Percentiles rank a stretch among this genome's conserved stretches.
These are phyloP conservation scores for Yponomeuta malinellus DNA, from an alignment of 2,888 invertebrate species.

Conservation along the genomic window DNA sequence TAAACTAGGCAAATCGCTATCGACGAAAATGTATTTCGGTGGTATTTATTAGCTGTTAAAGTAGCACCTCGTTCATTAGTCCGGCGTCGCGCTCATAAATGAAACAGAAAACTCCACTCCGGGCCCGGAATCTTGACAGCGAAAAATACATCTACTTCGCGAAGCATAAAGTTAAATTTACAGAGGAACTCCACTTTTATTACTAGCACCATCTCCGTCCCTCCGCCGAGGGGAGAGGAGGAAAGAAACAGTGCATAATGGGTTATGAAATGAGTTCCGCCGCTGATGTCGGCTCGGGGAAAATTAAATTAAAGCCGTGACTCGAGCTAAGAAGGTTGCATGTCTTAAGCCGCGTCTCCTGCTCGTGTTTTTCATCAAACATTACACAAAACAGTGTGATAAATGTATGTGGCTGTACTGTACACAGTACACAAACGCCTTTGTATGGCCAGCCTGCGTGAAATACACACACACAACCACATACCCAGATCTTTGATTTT, in stretches of 20 bases:
- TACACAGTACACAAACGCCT: too few relatives aligned
- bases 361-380: background rate
- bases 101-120: slow-evolving; percentile 59
- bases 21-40: too few relatives aligned
- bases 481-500: too few relatives aligned
- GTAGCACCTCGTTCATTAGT: slow-evolving; percentile 47
- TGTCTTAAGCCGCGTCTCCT: background rate
- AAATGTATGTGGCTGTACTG: background rate
- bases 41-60: background rate
- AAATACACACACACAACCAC: too few relatives aligned
- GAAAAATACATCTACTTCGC: slow-evolving; percentile 42
- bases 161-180: slow-evolving; percentile 51
- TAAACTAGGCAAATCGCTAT: too few relatives aligned
- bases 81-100: slow-evolving; percentile 68
- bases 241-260: slow-evolving; percentile 56
- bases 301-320: slow-evolving; percentile 67
- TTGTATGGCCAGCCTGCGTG: too few relatives aligned
- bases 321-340: background rate
- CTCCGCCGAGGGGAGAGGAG: slow-evolving; percentile 32
- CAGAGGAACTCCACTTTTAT: slow-evolving; percentile 41
- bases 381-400: background rate
- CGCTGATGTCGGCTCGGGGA: slow-evolving; percentile 60
- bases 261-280: slow-evolving; percentile 69
- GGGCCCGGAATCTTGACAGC: slow-evolving; percentile 8
- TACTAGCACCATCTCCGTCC: slow-evolving; percentile 36